Base-by-base conservation (phyloP, 2,797 vertebrate genomes). In the Scyliorhinus canicula region DNA sequence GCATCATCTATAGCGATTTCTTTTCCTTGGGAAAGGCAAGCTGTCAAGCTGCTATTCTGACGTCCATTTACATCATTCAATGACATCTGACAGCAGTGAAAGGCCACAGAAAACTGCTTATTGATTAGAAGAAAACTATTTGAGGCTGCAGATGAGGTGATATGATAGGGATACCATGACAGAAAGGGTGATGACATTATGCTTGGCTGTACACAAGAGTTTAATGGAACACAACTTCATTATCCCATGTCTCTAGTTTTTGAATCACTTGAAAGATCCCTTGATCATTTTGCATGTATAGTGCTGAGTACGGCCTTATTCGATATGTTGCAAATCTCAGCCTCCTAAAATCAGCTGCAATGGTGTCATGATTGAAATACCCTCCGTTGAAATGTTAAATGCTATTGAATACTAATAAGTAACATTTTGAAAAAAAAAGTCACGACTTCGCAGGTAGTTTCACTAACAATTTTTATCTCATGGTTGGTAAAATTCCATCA, bases 221-320 rank as follows among this genome's bases (percentile, higher is more conserved):
- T 97, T 98, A 98, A 98, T 98, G 97, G 98, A 98, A 98, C 98
- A 98, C 98, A 98, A 98, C 98, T 99, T 99, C 99, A 99, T 99
- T 98, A 98, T 97, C 98, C 97, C 97, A 97, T 98, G 98, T 98
- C 98, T 98, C 97, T 98, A 96, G 96, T 95, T 97, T 97, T 98
- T 98, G 98, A 97, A 96, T 97, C 97, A 96, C 96, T 95, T 95
- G 96, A 96, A 96, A 95, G 96, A 95, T 96, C 97, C 97, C 96
- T 96, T 96, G 96, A 97, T 97, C 96, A 97, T 97, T 97, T 97
- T 96, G 97, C 97, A 97, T 97, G 96, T 93, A 96, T 0, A 95
- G 95, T 96, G 97, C 98, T 97, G 97, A 97, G 97, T 97, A 97
- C 97, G 97, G 97, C 97, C 97, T 97, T 96, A 96, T 95, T 97